These are phyloP conservation scores for Oenanthe melanoleuca DNA, from an alignment of 2,113 vertebrate species.

Conservation along the genomic window DNA sequence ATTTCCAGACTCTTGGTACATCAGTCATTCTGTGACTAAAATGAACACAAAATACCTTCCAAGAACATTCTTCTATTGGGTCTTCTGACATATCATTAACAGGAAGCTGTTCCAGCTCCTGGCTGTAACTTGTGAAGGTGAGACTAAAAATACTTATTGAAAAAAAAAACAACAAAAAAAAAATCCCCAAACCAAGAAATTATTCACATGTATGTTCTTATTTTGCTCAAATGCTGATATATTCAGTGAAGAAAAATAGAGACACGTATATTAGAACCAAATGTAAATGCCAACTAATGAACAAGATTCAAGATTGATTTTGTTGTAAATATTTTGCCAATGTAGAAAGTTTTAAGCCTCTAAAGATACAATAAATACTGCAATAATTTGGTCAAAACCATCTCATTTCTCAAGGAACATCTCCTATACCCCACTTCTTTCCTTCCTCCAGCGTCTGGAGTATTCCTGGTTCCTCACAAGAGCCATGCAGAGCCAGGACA, in stretches of 20 bases:
- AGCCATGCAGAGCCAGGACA: not conserved
- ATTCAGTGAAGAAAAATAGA: not conserved
- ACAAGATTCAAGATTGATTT: not conserved
- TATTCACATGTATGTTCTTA: not conserved
- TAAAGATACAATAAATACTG: not conserved
- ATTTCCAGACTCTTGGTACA: not conserved
- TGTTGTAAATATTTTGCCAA: not conserved
- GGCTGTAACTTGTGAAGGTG: not conserved
- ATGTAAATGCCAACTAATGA: not conserved
- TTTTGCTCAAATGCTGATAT: not conserved
- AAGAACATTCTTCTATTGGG: not conserved
- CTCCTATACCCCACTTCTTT: not conserved
- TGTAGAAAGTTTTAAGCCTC: not conserved
- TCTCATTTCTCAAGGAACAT: not conserved
- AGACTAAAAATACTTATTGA: not conserved
- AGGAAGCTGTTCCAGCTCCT: not conserved
- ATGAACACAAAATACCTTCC: not conserved
- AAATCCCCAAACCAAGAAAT: not conserved
- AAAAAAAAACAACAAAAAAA: not conserved
- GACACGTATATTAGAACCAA: not conserved
- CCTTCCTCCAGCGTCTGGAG: not conserved
- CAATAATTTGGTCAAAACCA: not conserved
- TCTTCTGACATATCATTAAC: not conserved
- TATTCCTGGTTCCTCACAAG: not conserved
- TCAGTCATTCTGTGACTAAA: not conserved